A percentile compares a stretch with the other conserved stretches of the same genome.
These are phyloP conservation scores for Ceratotherium simum DNA, from an alignment of 2,113 vertebrate species.

Conservation along the genomic window DNA sequence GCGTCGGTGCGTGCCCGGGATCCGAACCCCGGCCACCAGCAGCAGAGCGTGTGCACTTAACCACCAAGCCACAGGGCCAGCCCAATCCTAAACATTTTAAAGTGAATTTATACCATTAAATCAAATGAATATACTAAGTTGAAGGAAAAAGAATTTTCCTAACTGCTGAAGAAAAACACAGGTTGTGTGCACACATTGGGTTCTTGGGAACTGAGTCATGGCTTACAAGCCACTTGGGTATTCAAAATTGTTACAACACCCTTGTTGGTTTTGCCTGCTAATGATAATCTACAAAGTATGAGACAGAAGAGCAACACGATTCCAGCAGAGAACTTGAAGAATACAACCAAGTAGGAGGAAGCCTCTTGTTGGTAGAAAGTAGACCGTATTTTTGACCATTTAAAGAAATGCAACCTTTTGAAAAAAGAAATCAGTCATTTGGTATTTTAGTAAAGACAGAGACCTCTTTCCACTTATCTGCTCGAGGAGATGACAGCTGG, in stretches of 20 bases:
- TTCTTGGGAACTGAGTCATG: background rate
- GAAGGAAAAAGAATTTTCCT: background rate
- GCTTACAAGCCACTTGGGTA: background rate
- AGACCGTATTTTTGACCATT: background rate
- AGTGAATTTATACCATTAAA: background rate
- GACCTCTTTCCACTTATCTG: background rate
- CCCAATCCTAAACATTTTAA: background rate
- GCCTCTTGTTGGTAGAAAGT: background rate
- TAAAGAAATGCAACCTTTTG: background rate
- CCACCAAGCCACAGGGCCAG: too few relatives aligned
- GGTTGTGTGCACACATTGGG: background rate
- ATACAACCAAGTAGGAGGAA: background rate
- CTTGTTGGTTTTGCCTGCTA: background rate
- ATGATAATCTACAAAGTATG: background rate
- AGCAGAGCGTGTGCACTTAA: too few relatives aligned
- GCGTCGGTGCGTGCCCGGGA: too few relatives aligned
- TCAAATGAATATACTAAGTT: background rate
- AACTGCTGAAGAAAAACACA: background rate
- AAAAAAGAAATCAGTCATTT: background rate
- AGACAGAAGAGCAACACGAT: background rate
- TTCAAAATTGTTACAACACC: background rate
- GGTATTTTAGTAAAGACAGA: background rate
- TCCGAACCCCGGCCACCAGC: too few relatives aligned
- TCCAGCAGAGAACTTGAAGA: background rate
- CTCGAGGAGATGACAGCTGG: background rate